These are phyloP conservation scores for Pheosia tremula DNA, from an alignment of 2,888 invertebrate species.

Conservation along the genomic window DNA sequence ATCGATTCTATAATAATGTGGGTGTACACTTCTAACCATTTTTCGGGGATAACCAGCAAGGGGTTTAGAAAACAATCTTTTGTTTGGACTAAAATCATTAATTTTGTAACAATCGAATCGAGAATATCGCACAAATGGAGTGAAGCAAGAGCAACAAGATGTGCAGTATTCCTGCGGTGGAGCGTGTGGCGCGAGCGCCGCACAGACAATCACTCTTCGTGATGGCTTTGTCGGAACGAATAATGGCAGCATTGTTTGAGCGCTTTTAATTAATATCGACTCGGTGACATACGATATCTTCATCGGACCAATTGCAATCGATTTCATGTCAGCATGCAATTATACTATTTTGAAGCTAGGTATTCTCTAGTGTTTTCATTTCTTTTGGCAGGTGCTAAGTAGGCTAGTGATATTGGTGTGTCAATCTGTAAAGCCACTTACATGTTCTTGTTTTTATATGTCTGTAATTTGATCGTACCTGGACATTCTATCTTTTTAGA, in stretches of 20 bases:
- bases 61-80: no score
- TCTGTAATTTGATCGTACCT: no score
- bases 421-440: no score
- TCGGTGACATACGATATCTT: conserved; percentile 56
- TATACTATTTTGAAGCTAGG: neutral
- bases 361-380: no score
- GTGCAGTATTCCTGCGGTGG: conserved; percentile 17
- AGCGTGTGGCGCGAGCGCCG: conserved; percentile 30
- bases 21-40: no score
- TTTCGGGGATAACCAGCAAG: no score
- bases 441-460: no score
- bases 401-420: no score
- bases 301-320: conserved; percentile 46
- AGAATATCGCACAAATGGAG: conserved; percentile 22
- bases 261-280: conserved; percentile 75
- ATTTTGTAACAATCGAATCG: conserved; percentile 4
- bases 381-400: no score
- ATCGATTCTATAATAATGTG: no score
- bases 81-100: neutral
- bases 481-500: no score
- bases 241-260: conserved; percentile 67
- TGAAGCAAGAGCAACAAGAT: conserved; percentile 21
- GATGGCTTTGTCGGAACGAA: conserved; percentile 52
- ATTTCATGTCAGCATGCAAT: conserved; percentile 28
- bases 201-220: conserved; percentile 49